phyloP scores from a whole-genome alignment of 2,113 vertebrate genomes.

The Poeciliopsis prolifica region DNA sequence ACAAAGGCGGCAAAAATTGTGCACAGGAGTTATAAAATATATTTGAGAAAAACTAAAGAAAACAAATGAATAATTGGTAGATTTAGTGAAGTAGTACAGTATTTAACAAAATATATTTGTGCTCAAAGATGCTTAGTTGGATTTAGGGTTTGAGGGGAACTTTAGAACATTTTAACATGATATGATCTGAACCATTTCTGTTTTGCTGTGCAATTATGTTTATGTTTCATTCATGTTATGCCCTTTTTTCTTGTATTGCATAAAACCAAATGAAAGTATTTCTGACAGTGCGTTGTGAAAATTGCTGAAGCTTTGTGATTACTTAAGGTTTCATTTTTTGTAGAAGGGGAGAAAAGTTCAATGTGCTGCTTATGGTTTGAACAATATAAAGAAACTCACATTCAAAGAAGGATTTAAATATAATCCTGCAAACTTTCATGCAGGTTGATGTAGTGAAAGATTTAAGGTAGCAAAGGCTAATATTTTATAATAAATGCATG shows the following conservation, averaged over 20 bases:
- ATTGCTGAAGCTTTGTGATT: background rate
- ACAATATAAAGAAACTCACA: background rate
- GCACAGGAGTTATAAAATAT: background rate
- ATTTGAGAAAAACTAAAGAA: conserved; percentile 1
- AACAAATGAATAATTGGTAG: background rate
- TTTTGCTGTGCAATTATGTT: no score
- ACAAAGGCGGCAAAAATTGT: background rate
- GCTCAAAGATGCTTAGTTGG: no score
- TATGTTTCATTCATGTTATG: no score
- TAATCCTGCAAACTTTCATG: background rate
- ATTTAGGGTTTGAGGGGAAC: no score
- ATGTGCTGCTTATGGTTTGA: conserved; percentile 4
- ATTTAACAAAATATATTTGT: no score
- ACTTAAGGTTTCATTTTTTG: background rate
- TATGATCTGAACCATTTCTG: no score
- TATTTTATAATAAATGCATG: background rate
- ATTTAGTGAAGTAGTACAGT: background rate
- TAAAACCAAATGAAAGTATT: no score
- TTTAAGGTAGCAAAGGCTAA: background rate
- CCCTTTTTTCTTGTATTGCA: no score
- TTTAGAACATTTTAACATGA: no score
- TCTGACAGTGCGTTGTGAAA: background rate
- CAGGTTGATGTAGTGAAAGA: background rate
- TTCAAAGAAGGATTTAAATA: background rate
- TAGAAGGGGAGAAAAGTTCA: background rate